Evolutionary conservation across 2,888 invertebrate genomes (phyloP).

Genomic region (Chaetogeoica ovagalla): DNA sequence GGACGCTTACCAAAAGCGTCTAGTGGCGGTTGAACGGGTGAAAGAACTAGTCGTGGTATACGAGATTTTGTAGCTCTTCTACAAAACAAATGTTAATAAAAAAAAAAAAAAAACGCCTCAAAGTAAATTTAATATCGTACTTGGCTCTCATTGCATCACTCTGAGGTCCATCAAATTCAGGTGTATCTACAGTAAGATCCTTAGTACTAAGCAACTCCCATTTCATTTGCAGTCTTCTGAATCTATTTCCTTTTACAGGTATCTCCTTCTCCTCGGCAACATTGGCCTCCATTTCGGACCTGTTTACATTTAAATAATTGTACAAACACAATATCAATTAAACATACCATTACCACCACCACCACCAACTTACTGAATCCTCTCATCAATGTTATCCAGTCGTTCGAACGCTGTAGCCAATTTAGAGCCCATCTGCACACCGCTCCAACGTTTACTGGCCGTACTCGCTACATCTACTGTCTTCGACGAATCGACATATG

Average conservation of each 20-base stretch:
- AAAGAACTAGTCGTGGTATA: conserved; percentile 75
- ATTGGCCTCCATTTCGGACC: conserved; percentile 4
- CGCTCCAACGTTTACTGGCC: conserved; percentile 70
- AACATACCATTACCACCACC: background rate
- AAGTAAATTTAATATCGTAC: conserved; percentile 1
- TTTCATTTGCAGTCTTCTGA: conserved; percentile 69
- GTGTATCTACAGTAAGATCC: conserved; percentile 58
- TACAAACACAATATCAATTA: background rate
- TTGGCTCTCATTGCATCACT: background rate
- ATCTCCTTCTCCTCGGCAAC: background rate
- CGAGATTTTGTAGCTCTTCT: conserved; percentile 62
- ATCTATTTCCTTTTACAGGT: conserved; percentile 33
- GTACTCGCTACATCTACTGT: conserved; percentile 56
- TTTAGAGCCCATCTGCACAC: conserved; percentile 71
- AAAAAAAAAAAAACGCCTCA: background rate
- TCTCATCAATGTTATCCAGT: conserved; percentile 68
- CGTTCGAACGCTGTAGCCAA: conserved; percentile 74
- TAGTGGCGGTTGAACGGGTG: conserved; percentile 62
- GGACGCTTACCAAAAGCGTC: conserved; percentile 31
- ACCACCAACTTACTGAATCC: conserved; percentile 29
- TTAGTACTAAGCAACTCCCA: conserved; percentile 77
- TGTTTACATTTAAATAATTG: conserved; percentile 7
- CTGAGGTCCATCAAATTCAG: conserved; percentile 41
- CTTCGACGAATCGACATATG: conserved; percentile 67
- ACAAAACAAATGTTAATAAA: conserved; percentile 6